These are phyloP conservation scores for Eulemur rufifrons DNA, from an alignment of 2,113 vertebrate species.

Conservation along the genomic window DNA sequence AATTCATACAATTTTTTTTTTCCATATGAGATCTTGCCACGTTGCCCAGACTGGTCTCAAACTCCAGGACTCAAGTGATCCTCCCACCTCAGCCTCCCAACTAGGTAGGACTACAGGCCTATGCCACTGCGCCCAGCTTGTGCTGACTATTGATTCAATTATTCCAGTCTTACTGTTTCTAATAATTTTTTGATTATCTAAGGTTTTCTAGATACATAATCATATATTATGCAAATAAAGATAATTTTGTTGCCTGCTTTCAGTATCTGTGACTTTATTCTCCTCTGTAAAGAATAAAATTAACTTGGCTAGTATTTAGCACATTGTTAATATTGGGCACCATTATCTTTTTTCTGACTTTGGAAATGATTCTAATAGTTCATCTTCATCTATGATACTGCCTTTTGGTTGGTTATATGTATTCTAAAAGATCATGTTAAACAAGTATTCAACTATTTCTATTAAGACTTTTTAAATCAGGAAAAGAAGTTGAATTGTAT, in stretches of 20 bases:
- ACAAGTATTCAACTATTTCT: not conserved
- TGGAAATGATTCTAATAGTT: not conserved
- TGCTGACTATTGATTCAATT: not conserved
- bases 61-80: no score
- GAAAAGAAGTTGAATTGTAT: not conserved
- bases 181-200: not conserved
- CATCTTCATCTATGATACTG: not conserved
- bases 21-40: no score
- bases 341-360: not conserved
- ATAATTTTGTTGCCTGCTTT: not conserved
- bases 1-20: not conserved
- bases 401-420: not conserved
- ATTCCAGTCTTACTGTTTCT: not conserved
- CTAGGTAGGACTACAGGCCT: no score
- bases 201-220: not conserved
- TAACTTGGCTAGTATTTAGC: not conserved
- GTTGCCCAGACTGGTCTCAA: no score
- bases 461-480: not conserved
- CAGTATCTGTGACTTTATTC: not conserved
- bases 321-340: not conserved
- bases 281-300: not conserved
- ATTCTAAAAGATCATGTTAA: not conserved
- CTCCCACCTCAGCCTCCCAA: no score
- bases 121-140: not conserved
- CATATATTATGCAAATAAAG: not conserved